Evolutionary conservation across 2,113 vertebrate genomes (phyloP).

Genomic region (Cynocephalus volans): DNA sequence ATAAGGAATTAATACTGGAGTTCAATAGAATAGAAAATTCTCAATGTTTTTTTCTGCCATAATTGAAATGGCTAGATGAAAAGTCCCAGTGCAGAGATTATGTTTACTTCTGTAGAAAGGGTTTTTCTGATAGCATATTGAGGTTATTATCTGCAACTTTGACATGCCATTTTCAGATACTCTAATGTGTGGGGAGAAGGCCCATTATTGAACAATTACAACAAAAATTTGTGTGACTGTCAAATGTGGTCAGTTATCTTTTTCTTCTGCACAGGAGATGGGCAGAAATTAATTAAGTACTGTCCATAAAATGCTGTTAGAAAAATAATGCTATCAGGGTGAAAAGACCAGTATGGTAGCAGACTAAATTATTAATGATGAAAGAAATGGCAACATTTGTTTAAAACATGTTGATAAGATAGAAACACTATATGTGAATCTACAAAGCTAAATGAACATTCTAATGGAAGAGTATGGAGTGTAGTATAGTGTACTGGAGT

Average conservation of each 20-base stretch:
- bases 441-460: not conserved
- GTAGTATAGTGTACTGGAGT: too few species aligned
- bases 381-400: conserved; percentile 40
- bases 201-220: conserved; percentile 63
- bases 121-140: conserved; percentile 16
- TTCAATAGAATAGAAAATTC: conserved; percentile 3
- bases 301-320: conserved; percentile 45
- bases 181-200: conserved; percentile 15
- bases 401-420: not conserved
- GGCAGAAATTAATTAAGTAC: conserved; percentile 52
- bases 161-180: conserved; percentile 61
- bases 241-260: conserved; percentile 57
- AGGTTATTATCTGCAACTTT: conserved; percentile 62
- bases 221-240: conserved; percentile 47
- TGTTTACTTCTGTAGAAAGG: conserved; percentile 21
- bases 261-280: not conserved
- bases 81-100: not conserved
- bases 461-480: not conserved
- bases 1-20: conserved; percentile 32
- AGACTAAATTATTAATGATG: not conserved
- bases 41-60: not conserved
- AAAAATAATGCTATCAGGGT: not conserved
- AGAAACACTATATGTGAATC: not conserved
- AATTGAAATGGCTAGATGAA: conserved; percentile 21
- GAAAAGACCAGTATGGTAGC: not conserved